Evolutionary conservation across 2,113 vertebrate genomes (phyloP), one percentile per base, ranked within the genome.

Genomic region (Gnathonemus echidnorhynchus): DNA sequence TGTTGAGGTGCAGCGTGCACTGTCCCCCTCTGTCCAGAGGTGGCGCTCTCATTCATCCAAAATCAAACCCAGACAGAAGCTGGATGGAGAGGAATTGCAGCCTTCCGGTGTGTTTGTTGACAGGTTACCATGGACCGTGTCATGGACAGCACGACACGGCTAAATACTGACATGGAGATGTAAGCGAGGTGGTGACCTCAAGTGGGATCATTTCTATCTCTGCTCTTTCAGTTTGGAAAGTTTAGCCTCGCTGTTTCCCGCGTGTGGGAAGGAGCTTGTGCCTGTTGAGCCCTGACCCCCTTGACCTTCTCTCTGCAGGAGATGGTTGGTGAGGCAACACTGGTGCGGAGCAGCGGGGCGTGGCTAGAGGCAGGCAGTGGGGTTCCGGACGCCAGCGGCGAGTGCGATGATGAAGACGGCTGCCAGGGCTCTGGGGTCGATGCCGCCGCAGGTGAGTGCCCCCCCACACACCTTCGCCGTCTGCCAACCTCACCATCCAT

Each of bases 401-500:
- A 96, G 7, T 98, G 97, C 15, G 97, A 98, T 87, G 97, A 97
- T 94, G 97, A 98, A 93, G 97, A 98, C 87, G 97, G 97, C 89
- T 98, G 97, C 92, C 96, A 97, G 92, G 96, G 95, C 91, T 97
- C 97, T 1, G 97, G 97, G 17, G 94, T 96, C 9, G 89, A 91
- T 24, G 77, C 87, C 17, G 48, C 88, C 3, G 31, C 87, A 4
- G 93, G 96, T 95, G 92, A 94, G 94, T 95, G 92, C 31, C 35
- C 58, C 31, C n/a, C 42, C 21, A 8, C 62, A 13, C 4, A 11
- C 66, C n/a, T 27, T 35, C 4, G 17, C 42, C 7, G 27, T 88
- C 88, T 88, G 27, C 42, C 52, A 66, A 17, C 1, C 6, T 24
- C 56, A 24, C 31, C 5, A 35, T 31, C 45, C 35, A 0, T 53